Evolutionary conservation across 2,113 vertebrate species (phyloP).

Genomic region (Elachura formosa): DNA sequence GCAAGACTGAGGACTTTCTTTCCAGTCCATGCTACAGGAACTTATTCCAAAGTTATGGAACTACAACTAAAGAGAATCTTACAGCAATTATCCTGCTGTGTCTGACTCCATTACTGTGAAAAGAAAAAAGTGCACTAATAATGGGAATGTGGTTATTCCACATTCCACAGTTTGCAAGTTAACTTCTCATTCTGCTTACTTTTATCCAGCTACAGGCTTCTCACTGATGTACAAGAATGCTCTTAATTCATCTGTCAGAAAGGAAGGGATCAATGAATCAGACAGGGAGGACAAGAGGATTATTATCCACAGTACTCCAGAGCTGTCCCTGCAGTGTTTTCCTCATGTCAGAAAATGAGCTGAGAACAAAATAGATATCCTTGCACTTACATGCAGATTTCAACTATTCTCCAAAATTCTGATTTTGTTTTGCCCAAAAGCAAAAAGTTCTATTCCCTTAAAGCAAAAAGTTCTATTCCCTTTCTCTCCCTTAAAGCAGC

Average conservation of each 20-base stretch:
- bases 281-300: background rate
- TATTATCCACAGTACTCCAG: background rate
- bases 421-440: background rate
- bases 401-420: background rate
- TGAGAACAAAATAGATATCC: background rate
- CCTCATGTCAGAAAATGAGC: background rate
- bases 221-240: background rate
- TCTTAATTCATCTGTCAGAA: background rate
- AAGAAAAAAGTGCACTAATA: background rate
- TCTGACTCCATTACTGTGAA: background rate
- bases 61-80: background rate
- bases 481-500: background rate
- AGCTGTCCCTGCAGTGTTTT: background rate
- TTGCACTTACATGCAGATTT: background rate
- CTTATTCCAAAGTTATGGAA: background rate
- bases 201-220: background rate
- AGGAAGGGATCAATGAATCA: background rate
- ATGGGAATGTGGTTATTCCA: background rate
- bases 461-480: conserved; percentile 2
- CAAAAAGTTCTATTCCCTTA: background rate
- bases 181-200: background rate
- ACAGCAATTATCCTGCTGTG: background rate
- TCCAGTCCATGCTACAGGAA: background rate
- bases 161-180: background rate
- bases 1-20: background rate